A percentile compares a stretch with the other conserved stretches of the same genome.
Conservation (phyloP, 2,888 invertebrate genomes). For the Neuroscelio doddi region DNA sequence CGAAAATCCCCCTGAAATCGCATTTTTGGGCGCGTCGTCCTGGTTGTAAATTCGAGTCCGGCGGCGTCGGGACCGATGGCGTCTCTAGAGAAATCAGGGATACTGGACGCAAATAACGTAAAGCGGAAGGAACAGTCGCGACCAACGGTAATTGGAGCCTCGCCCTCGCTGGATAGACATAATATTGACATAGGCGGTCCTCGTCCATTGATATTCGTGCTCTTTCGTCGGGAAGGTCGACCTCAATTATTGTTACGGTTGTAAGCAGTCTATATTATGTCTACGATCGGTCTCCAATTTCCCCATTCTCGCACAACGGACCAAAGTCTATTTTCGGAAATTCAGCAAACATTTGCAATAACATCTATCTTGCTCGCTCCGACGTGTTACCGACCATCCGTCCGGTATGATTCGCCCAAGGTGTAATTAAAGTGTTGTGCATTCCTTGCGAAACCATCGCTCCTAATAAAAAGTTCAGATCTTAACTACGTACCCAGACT, state of each 20-base stretch:
- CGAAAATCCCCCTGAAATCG: no score
- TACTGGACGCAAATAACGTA: background rate
- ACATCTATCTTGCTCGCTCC: no score
- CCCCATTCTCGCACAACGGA: conserved; percentile 19
- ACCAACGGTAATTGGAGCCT: conserved; percentile 32
- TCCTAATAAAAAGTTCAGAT: no score
- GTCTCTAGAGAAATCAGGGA: background rate
- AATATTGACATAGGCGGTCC: conserved; percentile 32
- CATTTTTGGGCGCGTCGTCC: no score
- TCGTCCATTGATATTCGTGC: conserved; percentile 16
- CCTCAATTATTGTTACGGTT: conserved; percentile 34
- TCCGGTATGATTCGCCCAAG: no score
- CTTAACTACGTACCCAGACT: background rate
- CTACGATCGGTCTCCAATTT: conserved; percentile 36
- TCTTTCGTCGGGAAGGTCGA: conserved; percentile 31
- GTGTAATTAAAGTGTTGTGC: no score
- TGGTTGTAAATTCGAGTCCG: background rate
- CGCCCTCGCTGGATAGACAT: conserved; percentile 38
- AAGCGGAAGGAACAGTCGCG: conserved; percentile 32
- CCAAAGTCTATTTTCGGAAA: conserved; percentile 33
- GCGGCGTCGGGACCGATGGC: background rate
- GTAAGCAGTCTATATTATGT: conserved; percentile 39
- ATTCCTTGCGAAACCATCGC: no score
- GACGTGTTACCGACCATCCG: no score
- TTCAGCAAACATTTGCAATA: no score